Conservation (phyloP, 2,888 invertebrate species). For the Magallana nippona region DNA sequence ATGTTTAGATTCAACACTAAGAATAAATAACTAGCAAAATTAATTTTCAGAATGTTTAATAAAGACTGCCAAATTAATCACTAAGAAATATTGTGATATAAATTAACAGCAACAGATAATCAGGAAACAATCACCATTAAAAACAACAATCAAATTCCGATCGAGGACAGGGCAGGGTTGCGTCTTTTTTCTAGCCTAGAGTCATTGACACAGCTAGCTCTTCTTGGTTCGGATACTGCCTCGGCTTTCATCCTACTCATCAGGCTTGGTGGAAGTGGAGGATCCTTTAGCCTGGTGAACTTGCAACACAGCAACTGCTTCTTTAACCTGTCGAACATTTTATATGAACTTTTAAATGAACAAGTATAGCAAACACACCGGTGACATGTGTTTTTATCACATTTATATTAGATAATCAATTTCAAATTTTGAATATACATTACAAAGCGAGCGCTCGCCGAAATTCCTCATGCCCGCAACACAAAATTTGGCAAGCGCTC, state of each 20-base stretch:
- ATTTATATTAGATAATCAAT: background rate
- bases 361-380: too few relatives aligned
- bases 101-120: conserved; percentile 5
- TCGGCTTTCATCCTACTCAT: background rate
- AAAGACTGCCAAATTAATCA: background rate
- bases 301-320: conserved; percentile 98
- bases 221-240: background rate
- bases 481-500: too few relatives aligned
- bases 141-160: background rate
- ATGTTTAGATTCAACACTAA: background rate
- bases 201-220: background rate
- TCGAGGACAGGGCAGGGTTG: too few relatives aligned
- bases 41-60: background rate
- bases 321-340: conserved; percentile 86
- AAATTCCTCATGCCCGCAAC: too few relatives aligned
- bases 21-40: background rate
- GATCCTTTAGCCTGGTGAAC: too few relatives aligned
- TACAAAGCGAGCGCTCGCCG: too few relatives aligned
- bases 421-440: background rate
- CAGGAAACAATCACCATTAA: conserved; percentile 9
- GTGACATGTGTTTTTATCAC: too few relatives aligned
- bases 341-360: background rate
- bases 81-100: too few relatives aligned
- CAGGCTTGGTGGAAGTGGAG: conserved; percentile 22
- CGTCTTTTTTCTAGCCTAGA: too few relatives aligned